Percentiles rank a stretch among this genome's conserved stretches.
Evolutionary conservation across 2,797 vertebrate species (phyloP).

Genomic region (Hylomyscus alleni): DNA sequence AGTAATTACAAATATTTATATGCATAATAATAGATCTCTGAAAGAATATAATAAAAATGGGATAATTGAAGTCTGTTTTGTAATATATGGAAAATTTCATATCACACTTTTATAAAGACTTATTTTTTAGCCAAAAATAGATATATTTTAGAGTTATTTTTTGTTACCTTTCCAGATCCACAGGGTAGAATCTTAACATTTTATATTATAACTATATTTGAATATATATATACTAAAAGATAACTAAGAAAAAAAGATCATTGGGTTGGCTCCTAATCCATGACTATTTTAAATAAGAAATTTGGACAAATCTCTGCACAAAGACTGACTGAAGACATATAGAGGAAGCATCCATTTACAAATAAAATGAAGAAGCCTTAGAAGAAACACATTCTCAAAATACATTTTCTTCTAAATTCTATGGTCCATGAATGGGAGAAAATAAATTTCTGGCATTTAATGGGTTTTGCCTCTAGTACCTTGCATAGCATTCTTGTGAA

Average conservation of each 20-base stretch:
- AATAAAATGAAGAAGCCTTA: background rate
- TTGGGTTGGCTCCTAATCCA: background rate
- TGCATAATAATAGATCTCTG: background rate
- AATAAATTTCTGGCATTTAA: background rate
- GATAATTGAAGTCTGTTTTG: background rate
- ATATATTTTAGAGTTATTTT: no score
- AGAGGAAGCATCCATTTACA: background rate
- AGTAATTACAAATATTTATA: background rate
- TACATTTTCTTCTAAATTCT: background rate
- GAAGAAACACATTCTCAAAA: background rate
- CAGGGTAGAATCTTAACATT: background rate
- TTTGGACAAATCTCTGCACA: background rate
- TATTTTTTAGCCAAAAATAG: background rate
- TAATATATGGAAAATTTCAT: background rate
- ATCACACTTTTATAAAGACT: background rate
- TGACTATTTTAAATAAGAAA: background rate
- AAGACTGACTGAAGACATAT: background rate
- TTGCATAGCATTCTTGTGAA: background rate
- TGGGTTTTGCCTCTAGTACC: background rate
- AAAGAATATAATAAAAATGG: background rate
- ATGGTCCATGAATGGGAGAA: background rate
- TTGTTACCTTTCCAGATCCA: background rate
- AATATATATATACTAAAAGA: background rate
- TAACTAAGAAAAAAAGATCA: background rate
- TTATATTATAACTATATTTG: background rate